Evolutionary conservation across 2,888 invertebrate species (phyloP), one percentile per base, ranked within the genome.

Genomic region (Leptinotarsa tumamoca): DNA sequence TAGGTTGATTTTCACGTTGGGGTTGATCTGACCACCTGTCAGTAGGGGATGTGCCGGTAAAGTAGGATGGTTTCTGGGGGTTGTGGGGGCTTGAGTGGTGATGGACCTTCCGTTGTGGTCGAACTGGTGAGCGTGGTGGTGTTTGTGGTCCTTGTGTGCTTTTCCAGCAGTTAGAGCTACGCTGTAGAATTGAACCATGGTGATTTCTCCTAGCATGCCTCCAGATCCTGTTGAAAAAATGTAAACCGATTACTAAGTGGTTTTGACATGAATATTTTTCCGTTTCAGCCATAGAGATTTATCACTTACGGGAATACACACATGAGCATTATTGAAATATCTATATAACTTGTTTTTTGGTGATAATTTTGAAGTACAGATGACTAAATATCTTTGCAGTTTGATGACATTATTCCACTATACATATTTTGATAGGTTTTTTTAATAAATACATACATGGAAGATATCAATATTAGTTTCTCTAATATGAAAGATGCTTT

Each of bases 91-190:
- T 13, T 92, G 88, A 3, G 92, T 90, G 14, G 92, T 92, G 17
- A 93, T 87, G 18, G 91, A 90, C 18, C 89, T 90, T 0, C 94
- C 95, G 79, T 94, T 93, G 85, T 94, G 94, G 83, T 92, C 94
- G 84, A 93, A 94, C 83, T 94, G 94, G 86, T 95, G 95, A 0
- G 92, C 95, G 87, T 96, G 95, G 85, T 96, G 96, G 85, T 96
- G 96, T 85, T 95, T 96, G 88, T 96, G 95, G 84, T 95, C 95
- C 80, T 93, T 94, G 88, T 96, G 95, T 0, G 95, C 95, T 87
- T 96, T 96, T 0, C 96, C 96, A 3, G 95, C 95, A 3, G 95
- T 95, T 75, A 96, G 86, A 0, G 95, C 95, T 0, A 95, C 94
- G 76, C 92, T 92, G 88, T 96, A 96, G 21, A 96, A 87, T 86